A percentile compares a stretch with the other conserved stretches of the same genome.
Conservation (phyloP, 2,797 vertebrate species). For the Psittacula echo region DNA sequence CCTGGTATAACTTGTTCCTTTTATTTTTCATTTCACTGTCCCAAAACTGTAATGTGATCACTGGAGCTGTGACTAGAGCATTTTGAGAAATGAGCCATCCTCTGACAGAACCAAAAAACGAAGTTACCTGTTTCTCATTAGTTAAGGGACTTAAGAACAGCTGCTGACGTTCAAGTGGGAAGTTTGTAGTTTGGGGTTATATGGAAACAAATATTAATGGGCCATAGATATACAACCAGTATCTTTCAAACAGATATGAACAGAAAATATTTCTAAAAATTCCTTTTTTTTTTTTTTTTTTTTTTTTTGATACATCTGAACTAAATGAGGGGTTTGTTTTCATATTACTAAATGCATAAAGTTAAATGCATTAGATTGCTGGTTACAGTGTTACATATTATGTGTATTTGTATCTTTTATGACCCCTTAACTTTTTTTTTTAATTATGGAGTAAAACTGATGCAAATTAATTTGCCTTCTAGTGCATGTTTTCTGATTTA, state of each 20-base stretch:
- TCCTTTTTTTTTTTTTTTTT: background rate
- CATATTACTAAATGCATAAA: background rate
- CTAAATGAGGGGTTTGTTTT: background rate
- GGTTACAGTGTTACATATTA: background rate
- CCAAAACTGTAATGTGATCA: background rate
- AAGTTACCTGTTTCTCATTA: background rate
- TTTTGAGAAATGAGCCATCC: conserved; percentile 16
- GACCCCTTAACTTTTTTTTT: background rate
- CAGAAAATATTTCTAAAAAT: background rate
- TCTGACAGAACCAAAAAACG: background rate
- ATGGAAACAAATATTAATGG: background rate
- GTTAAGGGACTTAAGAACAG: background rate
- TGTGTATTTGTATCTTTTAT: background rate
- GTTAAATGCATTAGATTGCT: background rate
- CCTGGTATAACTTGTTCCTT: background rate
- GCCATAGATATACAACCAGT: background rate
- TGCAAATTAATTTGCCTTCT: background rate
- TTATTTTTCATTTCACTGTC: conserved; percentile 11
- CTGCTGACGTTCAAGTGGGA: background rate
- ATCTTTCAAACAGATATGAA: background rate
- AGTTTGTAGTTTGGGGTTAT: background rate
- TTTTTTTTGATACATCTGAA: background rate
- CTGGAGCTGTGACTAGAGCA: background rate
- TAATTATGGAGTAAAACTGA: background rate
- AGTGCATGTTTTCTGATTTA: background rate